Base-by-base conservation (phyloP, 2,797 vertebrate genomes). In the Pseudochirops cupreus region DNA sequence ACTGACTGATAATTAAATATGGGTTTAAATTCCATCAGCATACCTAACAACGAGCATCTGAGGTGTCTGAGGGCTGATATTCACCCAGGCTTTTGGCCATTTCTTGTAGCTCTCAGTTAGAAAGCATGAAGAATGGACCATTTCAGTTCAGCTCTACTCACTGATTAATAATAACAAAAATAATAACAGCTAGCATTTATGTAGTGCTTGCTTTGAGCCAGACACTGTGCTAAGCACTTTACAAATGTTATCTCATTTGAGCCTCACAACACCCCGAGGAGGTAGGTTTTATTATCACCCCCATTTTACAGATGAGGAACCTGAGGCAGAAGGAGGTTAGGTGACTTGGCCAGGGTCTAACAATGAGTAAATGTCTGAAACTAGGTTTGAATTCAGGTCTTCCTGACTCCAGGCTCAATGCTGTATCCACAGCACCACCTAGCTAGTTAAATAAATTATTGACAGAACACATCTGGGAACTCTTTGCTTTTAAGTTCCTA, bases 11-110 rank as follows among this genome's bases (percentile, higher is more conserved):
- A 46, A 82, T 82, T 39, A 82, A 39, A 46, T 82, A 39, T 57
- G 21, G 28, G 56, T 4, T 87, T 54, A 13, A 5, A 3, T 82
- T 52, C 50, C 6, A 0, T 0, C 31, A 53, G 33, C 9, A 13
- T 7, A 3, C 4, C 33, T 0, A 29, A 24, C 26, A 24, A 29
- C 58, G 67, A 55, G 33, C n/a, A 11, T 90, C 0, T n/a, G 31
- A 13, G 91, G 57, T 33, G 57, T 29, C 18, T 55, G 26, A 57
- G 82, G 91, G 31, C 89, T 59, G 28, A 26, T 10, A 92, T 33
- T 57, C 54, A 33, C n/a, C 11, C 82, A 1, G 0, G 28, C 33
- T 4, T 87, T 92, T 93, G 2, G 0, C 12, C 24, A 3, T 24
- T 29, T 31, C 58, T 55, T 53, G 0, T 57, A 94, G 90, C 62